Evolutionary conservation across 1,140 invertebrate species (phyloP).

Genomic region (Halyomorpha halys): DNA sequence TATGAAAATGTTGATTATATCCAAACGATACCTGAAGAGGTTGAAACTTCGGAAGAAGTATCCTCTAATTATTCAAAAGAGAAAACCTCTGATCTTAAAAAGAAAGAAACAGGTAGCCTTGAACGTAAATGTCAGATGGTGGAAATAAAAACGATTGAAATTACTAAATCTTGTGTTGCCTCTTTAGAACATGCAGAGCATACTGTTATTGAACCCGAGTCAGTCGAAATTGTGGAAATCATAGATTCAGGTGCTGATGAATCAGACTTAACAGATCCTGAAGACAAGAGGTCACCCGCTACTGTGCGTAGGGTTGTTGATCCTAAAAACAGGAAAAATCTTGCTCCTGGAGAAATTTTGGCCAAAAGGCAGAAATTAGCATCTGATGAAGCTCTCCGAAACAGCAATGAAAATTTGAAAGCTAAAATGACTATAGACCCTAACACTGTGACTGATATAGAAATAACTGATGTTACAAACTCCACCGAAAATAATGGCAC

Average conservation of each 20-base stretch:
- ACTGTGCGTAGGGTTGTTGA: conserved; percentile 29
- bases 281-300: conserved; percentile 36
- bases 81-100: conserved; percentile 46
- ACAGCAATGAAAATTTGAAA: conserved; percentile 25
- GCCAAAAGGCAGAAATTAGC: conserved; percentile 31
- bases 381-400: conserved; percentile 28
- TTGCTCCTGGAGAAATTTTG: conserved; percentile 30
- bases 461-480: neutral
- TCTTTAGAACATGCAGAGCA: conserved; percentile 41
- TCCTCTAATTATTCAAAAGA: conserved; percentile 55
- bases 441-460: neutral
- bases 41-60: conserved; percentile 35
- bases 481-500: neutral
- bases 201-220: conserved; percentile 35
- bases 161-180: conserved; percentile 40
- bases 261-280: conserved; percentile 43
- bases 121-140: conserved; percentile 39
- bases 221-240: conserved; percentile 44
- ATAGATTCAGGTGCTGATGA: conserved; percentile 44
- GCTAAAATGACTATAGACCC: conserved; percentile 6
- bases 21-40: conserved; percentile 29
- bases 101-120: conserved; percentile 31
- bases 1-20: conserved; percentile 31
- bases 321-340: conserved; percentile 29
- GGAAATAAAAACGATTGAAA: conserved; percentile 47